These are phyloP conservation scores for Danio aesculapii DNA, from an alignment of 2,797 vertebrate genomes.

Conservation along the genomic window DNA sequence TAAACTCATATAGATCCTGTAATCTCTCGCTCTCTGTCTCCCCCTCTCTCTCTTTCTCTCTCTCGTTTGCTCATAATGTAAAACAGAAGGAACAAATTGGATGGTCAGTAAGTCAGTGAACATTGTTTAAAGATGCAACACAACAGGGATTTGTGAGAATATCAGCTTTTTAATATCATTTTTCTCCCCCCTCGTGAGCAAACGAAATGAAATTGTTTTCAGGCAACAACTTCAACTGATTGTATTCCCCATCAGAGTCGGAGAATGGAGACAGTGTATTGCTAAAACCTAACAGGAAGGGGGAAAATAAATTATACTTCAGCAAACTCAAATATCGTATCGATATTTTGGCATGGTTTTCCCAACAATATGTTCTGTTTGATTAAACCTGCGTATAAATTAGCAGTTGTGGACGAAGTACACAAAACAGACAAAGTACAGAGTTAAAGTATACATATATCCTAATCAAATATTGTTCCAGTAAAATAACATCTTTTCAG, in stretches of 20 bases:
- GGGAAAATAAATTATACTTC: too few species aligned
- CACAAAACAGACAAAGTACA: too few species aligned
- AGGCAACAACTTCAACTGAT: conserved; percentile 1
- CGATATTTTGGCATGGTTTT: too few species aligned
- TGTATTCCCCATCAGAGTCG: conserved; percentile 1
- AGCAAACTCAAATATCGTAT: too few species aligned
- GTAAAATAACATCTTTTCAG: too few species aligned
- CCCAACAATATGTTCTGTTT: too few species aligned
- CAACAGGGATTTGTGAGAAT: conserved; percentile 52
- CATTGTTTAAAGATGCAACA: conserved; percentile 48
- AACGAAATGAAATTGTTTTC: not conserved
- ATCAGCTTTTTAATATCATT: not conserved
- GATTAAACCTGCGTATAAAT: too few species aligned
- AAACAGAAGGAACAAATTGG: conserved; percentile 74
- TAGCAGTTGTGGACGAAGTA: too few species aligned
- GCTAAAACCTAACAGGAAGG: not conserved
- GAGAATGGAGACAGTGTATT: not conserved
- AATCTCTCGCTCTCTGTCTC: conserved; percentile 46
- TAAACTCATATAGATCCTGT: conserved; percentile 57
- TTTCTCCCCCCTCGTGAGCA: not conserved
- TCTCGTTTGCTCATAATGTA: conserved; percentile 65
- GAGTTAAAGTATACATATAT: too few species aligned
- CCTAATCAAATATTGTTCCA: too few species aligned
- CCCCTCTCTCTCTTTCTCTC: conserved; percentile 31
- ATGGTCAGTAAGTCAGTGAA: conserved; percentile 63